Evolutionary conservation across 30 jellyfish, hydroid and myxozoan species (phyloP), one percentile per base, ranked within the genome.

Genomic region (Nemopilema nomurai): DNA sequence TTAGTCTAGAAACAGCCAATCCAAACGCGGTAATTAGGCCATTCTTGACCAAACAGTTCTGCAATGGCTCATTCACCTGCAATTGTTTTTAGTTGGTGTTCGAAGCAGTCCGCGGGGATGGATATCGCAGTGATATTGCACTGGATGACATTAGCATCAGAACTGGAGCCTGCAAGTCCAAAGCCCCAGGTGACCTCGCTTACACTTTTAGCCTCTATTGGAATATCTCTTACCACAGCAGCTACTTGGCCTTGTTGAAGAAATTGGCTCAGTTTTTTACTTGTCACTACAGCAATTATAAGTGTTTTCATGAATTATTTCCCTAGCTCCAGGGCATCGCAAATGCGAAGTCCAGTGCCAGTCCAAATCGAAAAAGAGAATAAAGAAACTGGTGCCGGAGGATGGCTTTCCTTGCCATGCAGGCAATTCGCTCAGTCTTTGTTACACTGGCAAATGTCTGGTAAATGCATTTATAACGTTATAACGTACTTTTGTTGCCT

Each of bases 31-130:
- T n/a, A n/a, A n/a, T n/a, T n/a, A n/a, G n/a, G n/a, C n/a, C n/a
- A n/a, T n/a, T n/a, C n/a, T n/a, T n/a, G n/a, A n/a, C n/a, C n/a
- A n/a, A n/a, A n/a, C n/a, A n/a, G n/a, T n/a, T n/a, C n/a, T n/a
- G n/a, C n/a, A n/a, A n/a, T n/a, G n/a, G n/a, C n/a, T n/a, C n/a
- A n/a, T n/a, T n/a, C 8, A 1, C 21, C 27, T 29, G 9, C 30
- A n/a, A 27, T 67, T 33, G 24, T 49, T 32, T 20, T 28, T 52
- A 91, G 98, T 75, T 91, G 20, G 89, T 82, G 0, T 80, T 92
- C 49, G 98, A 92, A 87, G 96, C 98, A 1, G 57, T 71, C 7
- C 98, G 98, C 24, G 98, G 98, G 7, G 66, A 67, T 23, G 85
- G 90, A 24, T 87, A 86, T 77, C 70, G 78, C 28, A 80, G 98